These are phyloP conservation scores for Palythoa grandis DNA, from an alignment of 92 coral and sea anemone species.

Conservation along the genomic window DNA sequence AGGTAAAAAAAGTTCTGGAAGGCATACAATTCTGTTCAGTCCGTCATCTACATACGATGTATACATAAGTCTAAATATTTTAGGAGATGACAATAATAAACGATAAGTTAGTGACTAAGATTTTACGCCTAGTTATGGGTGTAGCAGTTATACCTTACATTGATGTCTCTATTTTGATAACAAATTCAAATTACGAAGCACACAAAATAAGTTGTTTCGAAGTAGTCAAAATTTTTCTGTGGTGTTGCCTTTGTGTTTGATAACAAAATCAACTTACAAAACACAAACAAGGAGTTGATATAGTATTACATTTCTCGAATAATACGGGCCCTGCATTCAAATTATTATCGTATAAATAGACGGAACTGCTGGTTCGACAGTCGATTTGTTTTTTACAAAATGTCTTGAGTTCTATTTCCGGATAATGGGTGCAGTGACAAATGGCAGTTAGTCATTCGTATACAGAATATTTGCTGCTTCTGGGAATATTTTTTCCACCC, in stretches of 20 bases:
- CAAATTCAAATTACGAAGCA: not conserved
- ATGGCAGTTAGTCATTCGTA: not conserved
- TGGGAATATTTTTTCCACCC: not conserved
- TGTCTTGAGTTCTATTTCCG: not conserved
- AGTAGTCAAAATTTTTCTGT: too few species aligned
- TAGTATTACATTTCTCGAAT: constrained; percentile 26
- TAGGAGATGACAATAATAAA: too few species aligned
- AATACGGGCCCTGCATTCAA: not conserved
- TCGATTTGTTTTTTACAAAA: not conserved
- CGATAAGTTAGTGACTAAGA: too few species aligned
- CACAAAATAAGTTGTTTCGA: not conserved
- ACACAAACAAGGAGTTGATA: constrained; percentile 20
- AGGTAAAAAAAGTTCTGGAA: too few species aligned
- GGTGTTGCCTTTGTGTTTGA: not conserved
- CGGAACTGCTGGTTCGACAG: not conserved
- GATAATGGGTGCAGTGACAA: not conserved
- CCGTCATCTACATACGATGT: too few species aligned
- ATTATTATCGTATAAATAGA: not conserved
- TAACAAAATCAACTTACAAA: constrained; percentile 12
- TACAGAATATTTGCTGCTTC: not conserved
- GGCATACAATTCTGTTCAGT: too few species aligned
- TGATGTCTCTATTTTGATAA: not conserved
- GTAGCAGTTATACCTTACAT: not conserved
- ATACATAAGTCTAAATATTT: too few species aligned
- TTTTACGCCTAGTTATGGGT: too few species aligned